Evolutionary conservation across 2,888 invertebrate genomes (phyloP).

Genomic region (Sphaeridia pumilis): DNA sequence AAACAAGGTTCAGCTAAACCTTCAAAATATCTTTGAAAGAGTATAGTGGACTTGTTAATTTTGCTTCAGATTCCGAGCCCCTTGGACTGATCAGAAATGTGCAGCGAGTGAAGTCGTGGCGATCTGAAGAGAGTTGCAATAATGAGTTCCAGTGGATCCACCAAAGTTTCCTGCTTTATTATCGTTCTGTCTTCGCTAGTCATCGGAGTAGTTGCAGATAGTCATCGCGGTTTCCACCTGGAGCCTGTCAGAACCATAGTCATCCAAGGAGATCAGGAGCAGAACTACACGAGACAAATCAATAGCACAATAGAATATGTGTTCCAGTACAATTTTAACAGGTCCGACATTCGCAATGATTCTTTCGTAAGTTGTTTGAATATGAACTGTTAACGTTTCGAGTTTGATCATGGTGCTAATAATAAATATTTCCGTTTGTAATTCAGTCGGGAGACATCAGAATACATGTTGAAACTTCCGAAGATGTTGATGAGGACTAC

Average conservation of each 20-base stretch:
- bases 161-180: too few species aligned
- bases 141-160: too few species aligned
- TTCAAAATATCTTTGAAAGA: too few species aligned
- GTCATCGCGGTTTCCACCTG: too few species aligned
- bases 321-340: conserved; percentile 12
- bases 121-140: too few species aligned
- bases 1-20: too few species aligned
- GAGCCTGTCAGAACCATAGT: not conserved
- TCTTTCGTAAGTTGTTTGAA: conserved; percentile 9
- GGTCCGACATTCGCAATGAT: conserved; percentile 12
- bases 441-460: conserved; percentile 30
- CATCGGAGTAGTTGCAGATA: too few species aligned
- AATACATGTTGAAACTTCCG: conserved; percentile 36
- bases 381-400: not conserved
- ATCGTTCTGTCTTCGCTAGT: too few species aligned
- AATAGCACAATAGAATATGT: conserved; percentile 8
- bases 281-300: not conserved
- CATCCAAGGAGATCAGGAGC: not conserved
- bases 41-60: too few species aligned
- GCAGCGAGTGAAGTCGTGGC: too few species aligned
- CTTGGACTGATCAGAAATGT: too few species aligned
- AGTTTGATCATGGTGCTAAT: not conserved
- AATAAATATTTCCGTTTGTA: not conserved
- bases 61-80: too few species aligned
- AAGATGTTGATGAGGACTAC: conserved; percentile 45